Conservation (phyloP, 2,888 invertebrate genomes). For the Leistus spinibarbis region DNA sequence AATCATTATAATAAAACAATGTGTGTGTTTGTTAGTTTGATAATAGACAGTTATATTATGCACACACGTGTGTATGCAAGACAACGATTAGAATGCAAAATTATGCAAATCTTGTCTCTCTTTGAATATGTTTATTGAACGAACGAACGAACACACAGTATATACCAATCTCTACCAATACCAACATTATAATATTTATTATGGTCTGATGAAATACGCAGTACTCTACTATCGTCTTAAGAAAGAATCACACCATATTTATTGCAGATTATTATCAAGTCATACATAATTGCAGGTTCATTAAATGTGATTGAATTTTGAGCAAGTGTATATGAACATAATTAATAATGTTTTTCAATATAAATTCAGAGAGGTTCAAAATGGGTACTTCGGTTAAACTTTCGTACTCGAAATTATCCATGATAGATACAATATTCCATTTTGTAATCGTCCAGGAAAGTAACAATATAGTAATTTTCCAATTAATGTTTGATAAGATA, state of each 20-base stretch:
- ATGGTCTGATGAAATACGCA: not conserved
- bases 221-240: not conserved
- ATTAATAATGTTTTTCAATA: not conserved
- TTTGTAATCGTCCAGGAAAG: too few relatives aligned
- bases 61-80: not conserved
- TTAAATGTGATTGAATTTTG: not conserved
- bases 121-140: not conserved
- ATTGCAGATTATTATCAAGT: not conserved
- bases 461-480: too few relatives aligned
- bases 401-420: too few relatives aligned
- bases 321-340: not conserved
- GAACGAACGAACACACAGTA: not conserved
- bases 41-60: not conserved
- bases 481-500: too few relatives aligned
- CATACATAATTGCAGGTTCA: not conserved
- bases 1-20: not conserved
- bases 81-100: constrained; percentile 8
- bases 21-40: not conserved
- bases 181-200: too few relatives aligned
- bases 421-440: too few relatives aligned
- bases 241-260: not conserved
- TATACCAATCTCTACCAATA: too few relatives aligned
- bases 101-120: constrained; percentile 1
- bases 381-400: not conserved
- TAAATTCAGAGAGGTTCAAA: too few relatives aligned